Evolutionary conservation across 2,888 invertebrate genomes (phyloP).

Genomic region (Apamea sordens): DNA sequence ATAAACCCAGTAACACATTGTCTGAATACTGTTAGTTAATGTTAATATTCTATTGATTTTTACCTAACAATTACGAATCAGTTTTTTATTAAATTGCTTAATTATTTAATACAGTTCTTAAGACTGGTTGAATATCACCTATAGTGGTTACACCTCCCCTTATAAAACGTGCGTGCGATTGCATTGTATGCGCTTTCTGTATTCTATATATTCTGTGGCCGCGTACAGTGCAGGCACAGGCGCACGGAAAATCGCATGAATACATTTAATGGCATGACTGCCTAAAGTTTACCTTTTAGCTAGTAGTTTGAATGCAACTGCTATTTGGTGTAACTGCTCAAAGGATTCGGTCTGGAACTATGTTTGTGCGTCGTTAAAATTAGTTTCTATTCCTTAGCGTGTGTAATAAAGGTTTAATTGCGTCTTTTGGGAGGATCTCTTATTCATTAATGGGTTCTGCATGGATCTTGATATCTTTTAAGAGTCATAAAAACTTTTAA

Average conservation of each 20-base stretch:
- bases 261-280: conserved; percentile 43
- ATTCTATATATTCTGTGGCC: conserved; percentile 5
- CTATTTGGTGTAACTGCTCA: conserved; percentile 23
- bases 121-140: too few relatives aligned
- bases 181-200: neutral
- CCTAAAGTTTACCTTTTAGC: conserved; percentile 44
- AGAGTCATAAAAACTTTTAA: conserved; percentile 6
- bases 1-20: too few relatives aligned
- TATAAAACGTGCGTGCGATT: neutral
- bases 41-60: too few relatives aligned
- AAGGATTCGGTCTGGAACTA: neutral
- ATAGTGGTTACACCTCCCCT: too few relatives aligned
- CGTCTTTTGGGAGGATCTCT: neutral
- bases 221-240: conserved; percentile 11
- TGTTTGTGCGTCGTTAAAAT: conserved; percentile 12
- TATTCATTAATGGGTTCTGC: neutral
- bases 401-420: neutral
- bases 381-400: conserved; percentile 2
- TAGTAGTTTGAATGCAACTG: conserved; percentile 26
- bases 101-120: too few relatives aligned
- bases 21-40: too few relatives aligned
- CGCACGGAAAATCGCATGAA: conserved; percentile 50
- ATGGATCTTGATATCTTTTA: neutral
- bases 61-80: too few relatives aligned
- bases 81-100: too few relatives aligned